Percentiles rank a stretch among this genome's conserved stretches.
Evolutionary conservation across 2,113 vertebrate genomes (phyloP).

Genomic region (Heptranchias perlo): DNA sequence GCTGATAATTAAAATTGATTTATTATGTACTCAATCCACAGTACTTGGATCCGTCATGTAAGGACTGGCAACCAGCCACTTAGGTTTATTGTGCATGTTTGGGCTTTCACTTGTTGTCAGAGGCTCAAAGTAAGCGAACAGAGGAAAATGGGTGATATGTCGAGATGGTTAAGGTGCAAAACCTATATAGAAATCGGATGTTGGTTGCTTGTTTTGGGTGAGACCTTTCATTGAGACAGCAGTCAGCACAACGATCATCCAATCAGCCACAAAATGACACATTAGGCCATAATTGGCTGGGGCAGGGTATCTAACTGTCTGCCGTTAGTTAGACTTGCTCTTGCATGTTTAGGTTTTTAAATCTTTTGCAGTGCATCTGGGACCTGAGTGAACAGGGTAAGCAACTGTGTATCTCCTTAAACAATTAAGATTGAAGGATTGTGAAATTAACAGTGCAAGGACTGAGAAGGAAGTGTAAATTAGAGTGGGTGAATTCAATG

Average conservation of each 20-base stretch:
- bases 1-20: background rate
- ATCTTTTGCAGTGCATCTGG: no score
- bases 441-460: no score
- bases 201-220: background rate
- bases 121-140: background rate
- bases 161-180: background rate
- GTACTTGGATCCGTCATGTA: background rate
- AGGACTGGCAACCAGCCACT: background rate
- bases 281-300: no score
- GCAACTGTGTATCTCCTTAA: no score
- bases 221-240: background rate
- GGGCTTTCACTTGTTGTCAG: background rate
- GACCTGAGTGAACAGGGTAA: no score
- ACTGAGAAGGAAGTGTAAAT: no score
- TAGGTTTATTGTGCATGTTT: background rate
- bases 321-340: no score
- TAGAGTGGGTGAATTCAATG: no score
- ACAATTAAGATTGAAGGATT: no score
- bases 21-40: background rate
- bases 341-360: no score
- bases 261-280: background rate
- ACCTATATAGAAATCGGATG: background rate
- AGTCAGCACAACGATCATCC: background rate
- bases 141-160: background rate
- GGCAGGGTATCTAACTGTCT: no score